Percentiles rank a stretch among this genome's conserved stretches.
phyloP scores from a whole-genome alignment of 2,113 vertebrate genomes.

The Ammodytes marinus region DNA sequence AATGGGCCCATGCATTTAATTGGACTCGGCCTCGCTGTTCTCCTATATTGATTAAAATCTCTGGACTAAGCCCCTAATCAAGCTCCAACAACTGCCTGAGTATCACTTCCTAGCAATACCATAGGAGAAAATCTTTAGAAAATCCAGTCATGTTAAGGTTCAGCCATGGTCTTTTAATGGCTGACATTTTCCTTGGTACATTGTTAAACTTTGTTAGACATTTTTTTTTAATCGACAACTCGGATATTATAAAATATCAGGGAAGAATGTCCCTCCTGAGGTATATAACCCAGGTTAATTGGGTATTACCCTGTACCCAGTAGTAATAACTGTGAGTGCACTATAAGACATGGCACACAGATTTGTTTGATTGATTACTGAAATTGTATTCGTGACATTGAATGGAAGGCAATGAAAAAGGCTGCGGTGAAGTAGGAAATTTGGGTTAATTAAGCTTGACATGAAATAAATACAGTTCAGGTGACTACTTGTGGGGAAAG shows the following conservation, averaged over 20 bases:
- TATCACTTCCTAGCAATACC: conserved; percentile 42
- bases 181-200: background rate
- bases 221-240: background rate
- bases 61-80: conserved; percentile 68
- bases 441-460: too few species aligned
- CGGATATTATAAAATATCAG: background rate
- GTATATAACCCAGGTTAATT: background rate
- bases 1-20: conserved; percentile 79
- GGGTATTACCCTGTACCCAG: too few species aligned
- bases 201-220: background rate
- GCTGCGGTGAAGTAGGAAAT: too few species aligned
- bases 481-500: too few species aligned
- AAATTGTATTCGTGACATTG: too few species aligned
- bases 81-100: conserved; percentile 52
- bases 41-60: conserved; percentile 76
- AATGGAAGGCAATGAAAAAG: too few species aligned
- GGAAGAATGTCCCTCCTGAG: background rate
- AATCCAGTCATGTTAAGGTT: conserved; percentile 26
- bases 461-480: too few species aligned
- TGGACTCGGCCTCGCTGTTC: conserved; percentile 62
- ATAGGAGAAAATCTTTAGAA: conserved; percentile 27
- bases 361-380: too few species aligned
- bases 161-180: conserved; percentile 9
- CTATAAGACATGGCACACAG: too few species aligned
- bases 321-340: too few species aligned